These are phyloP conservation scores for Virgularia gustaviana DNA, from an alignment of 92 coral and sea anemone species.

Conservation along the genomic window DNA sequence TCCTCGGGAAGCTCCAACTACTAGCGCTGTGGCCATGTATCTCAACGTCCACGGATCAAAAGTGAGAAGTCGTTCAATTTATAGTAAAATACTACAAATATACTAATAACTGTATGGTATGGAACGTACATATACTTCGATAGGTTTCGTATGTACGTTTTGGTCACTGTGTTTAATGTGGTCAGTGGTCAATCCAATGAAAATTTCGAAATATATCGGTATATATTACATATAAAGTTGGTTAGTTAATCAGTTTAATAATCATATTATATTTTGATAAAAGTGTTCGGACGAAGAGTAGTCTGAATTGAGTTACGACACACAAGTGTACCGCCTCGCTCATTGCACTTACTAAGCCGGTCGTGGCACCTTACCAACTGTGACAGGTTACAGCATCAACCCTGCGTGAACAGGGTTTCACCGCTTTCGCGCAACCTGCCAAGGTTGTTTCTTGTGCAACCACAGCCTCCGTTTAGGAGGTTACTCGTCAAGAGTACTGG, in stretches of 20 bases:
- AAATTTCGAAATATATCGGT: too few species aligned
- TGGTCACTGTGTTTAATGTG: too few species aligned
- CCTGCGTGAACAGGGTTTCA: conserved; percentile 50
- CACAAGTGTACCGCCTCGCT: conserved; percentile 87
- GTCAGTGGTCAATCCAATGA: too few species aligned
- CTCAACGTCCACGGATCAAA: too few species aligned
- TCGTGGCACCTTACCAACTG: conserved; percentile 98
- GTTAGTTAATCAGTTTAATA: too few species aligned
- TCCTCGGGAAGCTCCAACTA: conserved; percentile 27
- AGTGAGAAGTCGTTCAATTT: too few species aligned
- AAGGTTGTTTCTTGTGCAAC: conserved; percentile 96
- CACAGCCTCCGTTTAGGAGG: conserved; percentile 85
- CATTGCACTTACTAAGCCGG: conserved; percentile 90
- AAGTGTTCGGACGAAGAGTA: conserved; percentile 87
- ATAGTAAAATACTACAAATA: too few species aligned
- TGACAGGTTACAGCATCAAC: conserved; percentile 91
- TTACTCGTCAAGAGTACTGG: conserved; percentile 68
- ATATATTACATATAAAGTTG: too few species aligned
- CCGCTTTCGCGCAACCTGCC: conserved; percentile 66
- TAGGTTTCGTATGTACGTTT: too few species aligned
- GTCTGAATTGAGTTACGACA: conserved; percentile 99
- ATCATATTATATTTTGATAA: too few species aligned
- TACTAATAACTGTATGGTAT: too few species aligned
- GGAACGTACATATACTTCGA: too few species aligned
- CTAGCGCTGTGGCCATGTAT: conserved; percentile 1